Evolutionary conservation across 2,797 vertebrate genomes (phyloP).

Genomic region (Fistularia tabacaria): DNA sequence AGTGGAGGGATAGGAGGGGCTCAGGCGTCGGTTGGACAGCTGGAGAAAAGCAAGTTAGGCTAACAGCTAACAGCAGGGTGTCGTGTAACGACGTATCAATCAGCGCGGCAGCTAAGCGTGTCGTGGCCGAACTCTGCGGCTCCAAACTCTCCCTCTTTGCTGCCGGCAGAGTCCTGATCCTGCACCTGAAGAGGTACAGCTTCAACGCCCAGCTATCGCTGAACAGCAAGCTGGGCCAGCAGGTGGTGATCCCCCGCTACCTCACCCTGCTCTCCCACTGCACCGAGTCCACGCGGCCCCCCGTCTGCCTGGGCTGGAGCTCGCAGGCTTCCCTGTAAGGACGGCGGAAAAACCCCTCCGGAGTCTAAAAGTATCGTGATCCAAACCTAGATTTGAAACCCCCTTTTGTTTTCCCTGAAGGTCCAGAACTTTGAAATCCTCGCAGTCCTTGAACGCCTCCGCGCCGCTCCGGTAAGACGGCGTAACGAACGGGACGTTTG

Average conservation of each 20-base stretch:
- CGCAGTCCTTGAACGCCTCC: constrained; percentile 84
- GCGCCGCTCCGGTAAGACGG: constrained; percentile 60
- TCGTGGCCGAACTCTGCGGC: no score
- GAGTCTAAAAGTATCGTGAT: no score
- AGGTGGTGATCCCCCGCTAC: constrained; percentile 93
- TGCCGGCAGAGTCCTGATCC: constrained; percentile 87
- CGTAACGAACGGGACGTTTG: not conserved
- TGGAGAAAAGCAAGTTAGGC: no score
- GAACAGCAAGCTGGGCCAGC: constrained; percentile 96
- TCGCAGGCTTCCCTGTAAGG: constrained; percentile 82
- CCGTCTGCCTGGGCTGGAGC: constrained; percentile 83
- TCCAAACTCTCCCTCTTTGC: no score
- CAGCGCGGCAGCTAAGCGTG: not conserved
- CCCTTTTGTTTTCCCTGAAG: constrained; percentile 55
- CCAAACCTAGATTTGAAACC: no score
- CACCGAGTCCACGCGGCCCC: constrained; percentile 85
- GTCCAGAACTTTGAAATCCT: constrained; percentile 88
- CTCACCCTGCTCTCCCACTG: constrained; percentile 92
- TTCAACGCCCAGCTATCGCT: constrained; percentile 93
- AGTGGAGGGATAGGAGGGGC: no score
- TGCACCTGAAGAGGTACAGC: constrained; percentile 97
- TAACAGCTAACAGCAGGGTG: no score
- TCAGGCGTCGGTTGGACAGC: no score
- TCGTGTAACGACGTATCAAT: no score
- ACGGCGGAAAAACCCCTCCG: not conserved